Evolutionary conservation across 2,797 vertebrate genomes (phyloP), one percentile per base, ranked within the genome.

Genomic region (Ciconia nigra): DNA sequence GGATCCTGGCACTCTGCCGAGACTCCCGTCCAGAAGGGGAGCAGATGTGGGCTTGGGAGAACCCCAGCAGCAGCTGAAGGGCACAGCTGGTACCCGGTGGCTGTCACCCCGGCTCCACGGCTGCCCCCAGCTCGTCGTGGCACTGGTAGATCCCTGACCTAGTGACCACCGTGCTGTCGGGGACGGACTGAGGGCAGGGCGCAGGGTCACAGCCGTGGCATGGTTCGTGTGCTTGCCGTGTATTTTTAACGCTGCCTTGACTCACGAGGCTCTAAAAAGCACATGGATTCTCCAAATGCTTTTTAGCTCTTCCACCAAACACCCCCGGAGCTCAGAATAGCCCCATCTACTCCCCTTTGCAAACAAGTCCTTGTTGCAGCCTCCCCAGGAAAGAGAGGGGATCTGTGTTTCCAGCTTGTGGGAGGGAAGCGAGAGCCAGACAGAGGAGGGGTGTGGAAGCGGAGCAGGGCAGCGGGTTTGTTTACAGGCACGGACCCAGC

Each of bases 161-260:
- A 96, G 91, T 61, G 61, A 82, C 80, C 81, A 65, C 17, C 14
- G 2, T 19, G 80, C 71, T 51, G 12, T 31, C 1, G 6, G 77
- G 96, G 96, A 65, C 74, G 57, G 5, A 15, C 18, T 2, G 63
- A 96, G 89, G 96, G 81, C 96, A 97, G 84, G 65, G 28, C 5
- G 10, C 4, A 0, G 35, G 91, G 93, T 93, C 42, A 41, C 78
- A 84, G 86, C 88, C 73, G 52, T 4, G 0, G 26, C 9, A 1
- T 5, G 42, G 33, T 54, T 94, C 3, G 0, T 12, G 3, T 19
- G 88, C 59, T 44, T n/a, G 37, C 57, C 0, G 5, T 2, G 2
- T 98, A 98, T 98, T 98, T 98, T 97, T 97, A 97, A 86, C 28
- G 0, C 28, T 14, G 22, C 93, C 71, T 76, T 94, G 93, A 96